These are phyloP conservation scores for Hephaestus fuliginosus DNA, from an alignment of 2,797 vertebrate genomes.

Conservation along the genomic window DNA sequence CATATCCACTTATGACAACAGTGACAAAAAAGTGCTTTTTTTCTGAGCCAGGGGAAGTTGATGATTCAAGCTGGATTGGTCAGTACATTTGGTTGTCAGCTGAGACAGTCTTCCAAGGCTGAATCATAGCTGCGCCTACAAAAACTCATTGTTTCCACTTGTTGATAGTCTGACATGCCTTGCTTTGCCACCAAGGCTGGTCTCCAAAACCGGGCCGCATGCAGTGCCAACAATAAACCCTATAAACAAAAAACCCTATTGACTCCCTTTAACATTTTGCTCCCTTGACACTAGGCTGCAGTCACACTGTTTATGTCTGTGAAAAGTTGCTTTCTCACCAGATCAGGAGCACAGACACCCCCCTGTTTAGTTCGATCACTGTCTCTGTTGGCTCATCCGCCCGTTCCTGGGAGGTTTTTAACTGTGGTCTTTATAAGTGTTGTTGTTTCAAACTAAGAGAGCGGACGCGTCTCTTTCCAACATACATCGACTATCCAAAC, in stretches of 20 bases:
- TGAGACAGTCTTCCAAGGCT: conserved; percentile 42
- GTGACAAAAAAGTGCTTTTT: neutral
- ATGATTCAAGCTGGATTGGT: conserved; percentile 23
- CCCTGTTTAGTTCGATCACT: conserved; percentile 38
- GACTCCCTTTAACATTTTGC: conserved; percentile 59
- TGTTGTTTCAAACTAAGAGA: conserved; percentile 4
- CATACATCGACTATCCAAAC: conserved; percentile 32
- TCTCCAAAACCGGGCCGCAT: conserved; percentile 43
- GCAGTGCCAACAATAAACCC: conserved; percentile 66
- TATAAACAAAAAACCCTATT: conserved; percentile 40
- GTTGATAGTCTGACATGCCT: conserved; percentile 66
- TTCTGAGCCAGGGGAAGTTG: conserved; percentile 6
- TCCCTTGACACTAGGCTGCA: conserved; percentile 50
- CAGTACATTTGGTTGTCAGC: conserved; percentile 40
- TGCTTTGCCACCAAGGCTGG: conserved; percentile 58
- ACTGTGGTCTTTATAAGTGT: neutral
- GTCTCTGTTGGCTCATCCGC: conserved; percentile 19
- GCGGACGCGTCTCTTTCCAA: neutral
- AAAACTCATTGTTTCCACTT: conserved; percentile 70
- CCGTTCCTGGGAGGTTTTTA: neutral
- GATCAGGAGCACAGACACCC: conserved; percentile 37
- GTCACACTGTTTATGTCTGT: conserved; percentile 56
- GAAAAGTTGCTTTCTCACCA: conserved; percentile 68
- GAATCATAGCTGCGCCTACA: conserved; percentile 55
- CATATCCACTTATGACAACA: neutral